phyloP scores from a whole-genome alignment of 2,113 vertebrate species.

The Prionailurus bengalensis region DNA sequence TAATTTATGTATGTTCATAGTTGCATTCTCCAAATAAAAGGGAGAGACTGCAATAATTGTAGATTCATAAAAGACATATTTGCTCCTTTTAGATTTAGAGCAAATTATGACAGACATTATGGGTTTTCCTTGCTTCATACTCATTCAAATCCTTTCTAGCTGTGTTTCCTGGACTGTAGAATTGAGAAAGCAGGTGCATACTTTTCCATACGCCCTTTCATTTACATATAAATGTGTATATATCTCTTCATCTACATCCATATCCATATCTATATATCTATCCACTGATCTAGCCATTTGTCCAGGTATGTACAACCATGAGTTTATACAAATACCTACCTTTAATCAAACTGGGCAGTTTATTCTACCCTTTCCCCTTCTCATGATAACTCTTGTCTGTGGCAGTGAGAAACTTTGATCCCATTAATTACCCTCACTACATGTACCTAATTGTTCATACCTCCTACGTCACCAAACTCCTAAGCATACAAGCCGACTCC shows the following conservation, averaged over 20 bases:
- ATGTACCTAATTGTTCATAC: not conserved
- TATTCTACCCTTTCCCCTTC: not conserved
- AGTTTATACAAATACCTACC: not conserved
- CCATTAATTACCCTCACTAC: fast-evolving
- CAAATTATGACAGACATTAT: not conserved
- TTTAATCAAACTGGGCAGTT: not conserved
- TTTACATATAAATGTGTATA: not conserved
- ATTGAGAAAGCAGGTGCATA: not conserved
- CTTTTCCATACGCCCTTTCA: not conserved
- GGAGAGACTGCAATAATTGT: not conserved
- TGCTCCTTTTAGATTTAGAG: not conserved
- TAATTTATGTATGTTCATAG: not conserved
- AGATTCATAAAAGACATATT: not conserved
- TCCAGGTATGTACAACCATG: not conserved
- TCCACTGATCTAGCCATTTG: not conserved
- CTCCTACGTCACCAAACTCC: not conserved
- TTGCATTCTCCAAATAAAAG: not conserved
- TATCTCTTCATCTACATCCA: not conserved
- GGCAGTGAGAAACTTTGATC: not conserved
- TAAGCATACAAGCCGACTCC: not conserved
- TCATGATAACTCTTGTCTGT: not conserved
- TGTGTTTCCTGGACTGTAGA: not conserved
- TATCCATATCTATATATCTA: not conserved
- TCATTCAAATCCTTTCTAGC: not conserved
- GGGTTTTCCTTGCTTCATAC: not conserved